Base-by-base conservation (phyloP, 1,140 invertebrate genomes). In the Cheumatopsyche charites region DNA sequence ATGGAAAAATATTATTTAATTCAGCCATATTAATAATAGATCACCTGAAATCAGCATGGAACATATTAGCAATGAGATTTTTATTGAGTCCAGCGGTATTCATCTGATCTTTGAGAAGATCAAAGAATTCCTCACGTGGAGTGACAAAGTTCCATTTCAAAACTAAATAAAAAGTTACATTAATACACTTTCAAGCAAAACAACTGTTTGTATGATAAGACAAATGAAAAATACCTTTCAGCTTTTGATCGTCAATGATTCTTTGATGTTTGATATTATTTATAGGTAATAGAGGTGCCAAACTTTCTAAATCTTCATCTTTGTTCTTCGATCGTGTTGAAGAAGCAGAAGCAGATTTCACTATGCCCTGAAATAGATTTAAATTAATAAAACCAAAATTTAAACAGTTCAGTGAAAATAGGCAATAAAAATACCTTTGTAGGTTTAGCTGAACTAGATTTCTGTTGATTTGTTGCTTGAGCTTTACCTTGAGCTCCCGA, bases 131-230 rank as follows among this genome's bases (percentile, higher is more conserved):
- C 79, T 94, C 91, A 26, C 95, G 86, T 0, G 97, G 96, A 0
- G 92, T 89, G 0, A 92, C 92, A 78, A 99, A 99, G 79, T 98
- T 98, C 97, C 97, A 99, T 81, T 97, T 97, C 1, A 99, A 83
- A 0, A 92, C 89, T 84, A 74, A 47, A 73, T 73, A 62, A n/a
- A 70, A 42, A 41, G 15, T 29, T 19, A 65, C 9, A 4, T 36
- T 36, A 9, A 36, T 36, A 36, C 9, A 36, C 25, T 45, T 13
- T 26, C 11, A 36, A 36, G 9, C 3, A 36, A 68, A 67, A 17
- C 29, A 63, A 9, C n/a, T 45, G 19, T 5, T 45, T 5, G 9
- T 36, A 45, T 49, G 70, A 72, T 68, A 23, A 5, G 9, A 58
- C 4, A 47, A 19, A 62, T 62, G 12, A 62, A 41, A 49, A 26